phyloP scores from a whole-genome alignment of 2,113 vertebrate species.

The Aplodontia rufa region DNA sequence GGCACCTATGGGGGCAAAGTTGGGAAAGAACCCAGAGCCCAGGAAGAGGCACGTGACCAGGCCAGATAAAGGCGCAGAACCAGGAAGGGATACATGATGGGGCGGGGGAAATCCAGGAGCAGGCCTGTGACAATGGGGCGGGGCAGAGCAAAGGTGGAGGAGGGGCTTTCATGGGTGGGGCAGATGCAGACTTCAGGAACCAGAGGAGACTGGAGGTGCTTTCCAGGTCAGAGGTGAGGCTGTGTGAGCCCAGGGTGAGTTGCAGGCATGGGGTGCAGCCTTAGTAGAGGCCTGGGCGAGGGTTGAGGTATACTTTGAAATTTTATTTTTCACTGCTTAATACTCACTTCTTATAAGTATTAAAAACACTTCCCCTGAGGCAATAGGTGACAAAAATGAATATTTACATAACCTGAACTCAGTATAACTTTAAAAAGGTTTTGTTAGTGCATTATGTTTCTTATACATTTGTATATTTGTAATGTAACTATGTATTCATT shows the following conservation, averaged over 20 bases:
- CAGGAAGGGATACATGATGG: too few species aligned
- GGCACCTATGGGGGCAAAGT: too few species aligned
- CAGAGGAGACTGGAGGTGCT: not conserved
- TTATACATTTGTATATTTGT: too few species aligned
- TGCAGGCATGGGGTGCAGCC: not conserved
- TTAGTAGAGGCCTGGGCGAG: rapidly evolving
- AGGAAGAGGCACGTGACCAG: not conserved
- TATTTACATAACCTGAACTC: not conserved
- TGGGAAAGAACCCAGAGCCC: too few species aligned
- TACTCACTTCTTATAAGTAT: not conserved
- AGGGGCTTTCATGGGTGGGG: too few species aligned
- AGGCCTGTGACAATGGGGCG: too few species aligned
- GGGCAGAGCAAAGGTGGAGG: too few species aligned
- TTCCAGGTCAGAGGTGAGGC: not conserved
- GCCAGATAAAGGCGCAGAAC: too few species aligned
- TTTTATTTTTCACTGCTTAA: not conserved
- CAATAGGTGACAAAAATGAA: not conserved
- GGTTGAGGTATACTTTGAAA: not conserved
- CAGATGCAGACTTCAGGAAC: too few species aligned
- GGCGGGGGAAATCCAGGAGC: too few species aligned
- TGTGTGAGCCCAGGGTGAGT: not conserved
- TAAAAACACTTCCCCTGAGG: not conserved
- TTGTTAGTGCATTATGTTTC: too few species aligned
- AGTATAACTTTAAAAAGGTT: not conserved
- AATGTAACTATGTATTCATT: too few species aligned